Base-by-base conservation (phyloP, 1,140 invertebrate species). In the Drosophila ambigua region DNA sequence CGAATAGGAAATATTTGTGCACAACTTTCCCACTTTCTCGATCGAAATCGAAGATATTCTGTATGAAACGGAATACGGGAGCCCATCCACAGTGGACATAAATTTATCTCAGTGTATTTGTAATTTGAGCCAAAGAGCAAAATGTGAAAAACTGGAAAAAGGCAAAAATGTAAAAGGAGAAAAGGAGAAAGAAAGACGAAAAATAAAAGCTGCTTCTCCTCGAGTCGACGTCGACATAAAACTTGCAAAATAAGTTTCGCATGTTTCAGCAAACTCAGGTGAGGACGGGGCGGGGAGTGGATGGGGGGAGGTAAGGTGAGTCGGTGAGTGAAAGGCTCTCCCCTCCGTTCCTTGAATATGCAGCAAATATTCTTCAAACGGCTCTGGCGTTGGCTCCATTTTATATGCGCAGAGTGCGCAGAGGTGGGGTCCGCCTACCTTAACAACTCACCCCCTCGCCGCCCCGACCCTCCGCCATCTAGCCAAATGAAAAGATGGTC, bases 191-290 rank as follows among this genome's bases (percentile, higher is more conserved):
- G 63, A 82, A 74, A 80, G 72, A 39, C 53, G 51, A 58, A 79
- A 88, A 88, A 87, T 76, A 87, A 88, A 82, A 85, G 77, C 67
- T 78, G 74, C 61, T 72, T 48, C 80, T 79, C 72, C 77, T 57
- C 64, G 78, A 87, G 81, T 59, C 64, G 78, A 87, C 63, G 77
- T 85, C 68, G 66, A 87, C 82, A 85, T 85, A 87, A 87, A 87
- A 87, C 83, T 87, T 87, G 83, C 75, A 87, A 88, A 87, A 87
- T 87, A 88, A 87, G 83, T 87, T 87, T 88, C 83, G 79, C 83
- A 88, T 87, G 83, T 87, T 87, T 87, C 79, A 83, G 68, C 67
- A 66, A 88, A 69, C 76, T 69, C 79, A 88, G 83, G 79, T 79
- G 69, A 60, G 60, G 49, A 62, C 59, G 65, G 52, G 62, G 43